Conservation (phyloP, 2,888 invertebrate genomes). For the Syrista parreyssii region DNA sequence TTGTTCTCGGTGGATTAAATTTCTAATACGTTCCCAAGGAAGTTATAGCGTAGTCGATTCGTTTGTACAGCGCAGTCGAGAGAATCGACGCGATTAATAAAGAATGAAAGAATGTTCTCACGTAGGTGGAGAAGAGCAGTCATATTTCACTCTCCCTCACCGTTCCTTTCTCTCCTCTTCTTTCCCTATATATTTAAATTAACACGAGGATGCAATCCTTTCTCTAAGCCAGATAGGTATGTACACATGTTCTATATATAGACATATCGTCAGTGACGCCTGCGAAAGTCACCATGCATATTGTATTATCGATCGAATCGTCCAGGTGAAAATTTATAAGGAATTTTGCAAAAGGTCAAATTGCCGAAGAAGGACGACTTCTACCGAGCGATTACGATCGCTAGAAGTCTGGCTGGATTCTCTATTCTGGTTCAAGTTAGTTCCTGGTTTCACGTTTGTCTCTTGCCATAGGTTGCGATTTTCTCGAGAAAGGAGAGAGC, state of each 20-base stretch:
- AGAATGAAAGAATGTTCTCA: not conserved
- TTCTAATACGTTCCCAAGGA: not conserved
- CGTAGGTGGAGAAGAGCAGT: not conserved
- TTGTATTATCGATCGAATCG: not conserved
- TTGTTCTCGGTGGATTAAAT: not conserved
- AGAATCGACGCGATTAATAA: not conserved
- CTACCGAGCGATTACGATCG: not conserved
- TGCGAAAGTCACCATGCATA: not conserved
- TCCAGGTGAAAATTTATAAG: not conserved
- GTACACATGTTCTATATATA: not conserved
- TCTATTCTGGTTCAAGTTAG: not conserved
- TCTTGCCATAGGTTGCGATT: not conserved
- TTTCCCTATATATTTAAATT: not conserved
- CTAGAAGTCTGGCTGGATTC: not conserved
- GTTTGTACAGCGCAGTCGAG: not conserved
- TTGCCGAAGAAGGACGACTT: not conserved
- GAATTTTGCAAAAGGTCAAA: not conserved
- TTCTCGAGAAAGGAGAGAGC: not conserved
- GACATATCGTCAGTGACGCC: not conserved
- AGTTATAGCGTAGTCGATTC: not conserved
- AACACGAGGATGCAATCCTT: not conserved
- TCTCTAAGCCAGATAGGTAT: not conserved
- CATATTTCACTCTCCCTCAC: not conserved
- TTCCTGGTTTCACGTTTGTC: not conserved
- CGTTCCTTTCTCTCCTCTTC: not conserved